Evolutionary conservation across 2,113 vertebrate genomes (phyloP).

Genomic region (Prietella phreatophila): DNA sequence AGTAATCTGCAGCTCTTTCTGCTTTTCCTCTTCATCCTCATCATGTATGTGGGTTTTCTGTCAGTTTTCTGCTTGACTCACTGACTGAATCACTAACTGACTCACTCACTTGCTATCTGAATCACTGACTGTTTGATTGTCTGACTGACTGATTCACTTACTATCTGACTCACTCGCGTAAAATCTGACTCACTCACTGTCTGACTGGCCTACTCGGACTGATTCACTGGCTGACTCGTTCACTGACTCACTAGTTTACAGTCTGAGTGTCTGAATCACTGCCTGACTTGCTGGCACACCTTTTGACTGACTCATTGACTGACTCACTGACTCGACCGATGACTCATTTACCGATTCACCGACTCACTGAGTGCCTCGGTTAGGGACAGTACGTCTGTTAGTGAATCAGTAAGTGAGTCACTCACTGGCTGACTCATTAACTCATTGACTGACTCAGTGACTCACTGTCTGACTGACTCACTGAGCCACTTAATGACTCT

Average conservation of each 20-base stretch:
- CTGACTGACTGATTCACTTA: neutral
- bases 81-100: neutral
- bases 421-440: neutral
- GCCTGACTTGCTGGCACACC: no score
- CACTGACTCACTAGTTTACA: neutral
- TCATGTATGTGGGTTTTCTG: neutral
- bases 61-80: neutral
- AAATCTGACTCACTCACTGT: neutral
- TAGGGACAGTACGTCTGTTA: neutral
- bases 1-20: conserved; percentile 67
- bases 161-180: neutral
- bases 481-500: neutral
- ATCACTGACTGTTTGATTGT: neutral
- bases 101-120: neutral
- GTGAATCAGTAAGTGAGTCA: neutral
- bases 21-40: neutral
- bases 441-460: neutral
- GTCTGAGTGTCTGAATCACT: no score
- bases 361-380: neutral
- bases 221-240: neutral
- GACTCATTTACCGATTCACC: neutral
- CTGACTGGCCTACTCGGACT: no score
- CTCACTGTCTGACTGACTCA: neutral
- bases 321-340: no score
- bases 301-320: neutral